phyloP scores from a whole-genome alignment of 2,113 vertebrate species.

The Ochotona curzoniae region DNA sequence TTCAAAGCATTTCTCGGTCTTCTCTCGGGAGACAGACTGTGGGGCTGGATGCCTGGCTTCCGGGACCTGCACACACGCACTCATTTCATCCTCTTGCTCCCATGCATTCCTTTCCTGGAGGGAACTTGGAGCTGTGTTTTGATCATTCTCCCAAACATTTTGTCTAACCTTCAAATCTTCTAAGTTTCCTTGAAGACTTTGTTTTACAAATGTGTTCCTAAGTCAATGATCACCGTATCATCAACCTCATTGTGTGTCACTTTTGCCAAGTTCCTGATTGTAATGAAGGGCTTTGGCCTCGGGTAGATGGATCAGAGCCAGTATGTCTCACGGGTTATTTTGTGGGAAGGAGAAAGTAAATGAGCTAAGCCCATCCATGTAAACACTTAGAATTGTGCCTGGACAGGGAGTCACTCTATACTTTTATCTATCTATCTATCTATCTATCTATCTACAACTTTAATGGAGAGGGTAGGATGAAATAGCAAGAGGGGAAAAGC shows the following conservation, averaged over 20 bases:
- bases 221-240: not conserved
- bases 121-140: rapidly evolving
- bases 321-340: not conserved
- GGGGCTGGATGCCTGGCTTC: rapidly evolving
- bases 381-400: not conserved
- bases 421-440: not conserved
- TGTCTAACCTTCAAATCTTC: not conserved
- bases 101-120: rapidly evolving
- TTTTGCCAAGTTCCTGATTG: not conserved
- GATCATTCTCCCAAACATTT: not conserved
- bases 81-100: not conserved
- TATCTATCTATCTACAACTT: not conserved
- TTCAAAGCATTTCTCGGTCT: not conserved
- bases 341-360: not conserved
- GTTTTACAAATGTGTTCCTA: not conserved
- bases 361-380: not conserved
- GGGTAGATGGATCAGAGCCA: not conserved
- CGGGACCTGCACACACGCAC: not conserved
- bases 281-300: not conserved
- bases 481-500: not conserved
- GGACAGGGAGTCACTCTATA: not conserved
- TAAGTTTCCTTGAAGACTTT: not conserved
- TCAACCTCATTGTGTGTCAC: not conserved
- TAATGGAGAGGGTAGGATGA: not conserved
- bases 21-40: too few species aligned